phyloP scores from a whole-genome alignment of 2,113 vertebrate genomes.

The Emberiza fucata region DNA sequence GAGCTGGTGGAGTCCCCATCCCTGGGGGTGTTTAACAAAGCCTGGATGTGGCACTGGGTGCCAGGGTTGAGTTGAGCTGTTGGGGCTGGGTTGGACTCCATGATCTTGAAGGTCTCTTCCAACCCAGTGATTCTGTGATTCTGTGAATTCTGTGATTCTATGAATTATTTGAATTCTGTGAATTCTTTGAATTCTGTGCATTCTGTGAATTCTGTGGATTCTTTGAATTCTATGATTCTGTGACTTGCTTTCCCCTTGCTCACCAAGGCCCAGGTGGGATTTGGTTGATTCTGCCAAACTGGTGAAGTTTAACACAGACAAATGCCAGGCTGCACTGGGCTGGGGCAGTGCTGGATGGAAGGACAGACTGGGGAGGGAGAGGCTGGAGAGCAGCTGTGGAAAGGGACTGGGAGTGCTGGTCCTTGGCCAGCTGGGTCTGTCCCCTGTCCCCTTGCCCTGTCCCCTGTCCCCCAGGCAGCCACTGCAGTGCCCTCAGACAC shows the following conservation, averaged over 20 bases:
- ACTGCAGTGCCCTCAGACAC: background rate
- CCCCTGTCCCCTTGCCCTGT: no score
- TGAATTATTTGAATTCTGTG: no score
- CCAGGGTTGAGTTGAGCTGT: no score
- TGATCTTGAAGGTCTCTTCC: background rate
- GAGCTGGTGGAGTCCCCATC: no score
- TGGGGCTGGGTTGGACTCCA: no score
- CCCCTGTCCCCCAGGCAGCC: background rate
- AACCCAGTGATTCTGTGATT: background rate
- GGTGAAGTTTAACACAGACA: background rate
- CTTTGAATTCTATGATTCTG: no score
- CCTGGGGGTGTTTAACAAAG: no score
- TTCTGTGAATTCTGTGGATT: background rate
- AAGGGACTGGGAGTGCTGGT: background rate
- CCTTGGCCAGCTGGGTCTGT: background rate
- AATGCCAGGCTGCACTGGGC: background rate
- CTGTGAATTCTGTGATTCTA: no score
- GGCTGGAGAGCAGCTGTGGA: background rate
- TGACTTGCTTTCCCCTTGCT: background rate
- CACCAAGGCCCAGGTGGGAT: background rate
- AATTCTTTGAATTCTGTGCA: no score
- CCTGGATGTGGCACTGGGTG: no score
- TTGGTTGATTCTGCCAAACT: no score
- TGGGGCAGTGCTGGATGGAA: accelerated
- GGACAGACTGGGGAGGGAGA: background rate